Evolutionary conservation across 2,888 invertebrate genomes (phyloP).

Genomic region (Leptopilina myrica): DNA sequence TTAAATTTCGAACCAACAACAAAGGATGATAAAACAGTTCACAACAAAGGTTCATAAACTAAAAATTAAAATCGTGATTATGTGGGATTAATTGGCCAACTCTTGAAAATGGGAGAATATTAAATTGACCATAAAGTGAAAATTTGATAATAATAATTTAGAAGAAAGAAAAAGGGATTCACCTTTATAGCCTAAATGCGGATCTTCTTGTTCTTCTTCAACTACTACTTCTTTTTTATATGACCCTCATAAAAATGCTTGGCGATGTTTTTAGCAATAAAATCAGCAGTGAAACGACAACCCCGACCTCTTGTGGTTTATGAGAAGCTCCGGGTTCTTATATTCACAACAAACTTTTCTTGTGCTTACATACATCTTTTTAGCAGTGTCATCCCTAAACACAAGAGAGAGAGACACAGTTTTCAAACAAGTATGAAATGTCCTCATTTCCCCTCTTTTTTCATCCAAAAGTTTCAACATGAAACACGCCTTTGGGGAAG

Average conservation of each 20-base stretch:
- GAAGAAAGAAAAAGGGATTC: background rate
- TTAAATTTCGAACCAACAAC: too few relatives aligned
- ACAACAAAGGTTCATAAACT: too few relatives aligned
- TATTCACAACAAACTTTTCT: slow-evolving; percentile 32
- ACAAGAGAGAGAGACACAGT: slow-evolving; percentile 37
- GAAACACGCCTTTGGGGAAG: slow-evolving; percentile 20
- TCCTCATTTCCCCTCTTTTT: slow-evolving; percentile 9
- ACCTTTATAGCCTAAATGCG: background rate
- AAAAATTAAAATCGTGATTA: too few relatives aligned
- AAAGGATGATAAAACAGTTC: too few relatives aligned
- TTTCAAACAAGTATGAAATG: slow-evolving; percentile 39
- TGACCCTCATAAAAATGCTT: slow-evolving; percentile 18
- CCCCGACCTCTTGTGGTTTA: slow-evolving; percentile 22
- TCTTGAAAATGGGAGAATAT: too few relatives aligned
- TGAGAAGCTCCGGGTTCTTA: slow-evolving; percentile 38
- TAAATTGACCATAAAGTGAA: too few relatives aligned
- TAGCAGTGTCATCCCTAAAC: slow-evolving; percentile 22
- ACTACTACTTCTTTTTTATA: background rate
- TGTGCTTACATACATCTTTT: slow-evolving; percentile 4
- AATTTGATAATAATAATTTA: background rate
- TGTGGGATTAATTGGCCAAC: too few relatives aligned
- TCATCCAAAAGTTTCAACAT: slow-evolving; percentile 26
- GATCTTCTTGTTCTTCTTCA: background rate
- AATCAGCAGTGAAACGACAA: slow-evolving; percentile 21
- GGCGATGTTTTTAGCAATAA: slow-evolving; percentile 30